Percentiles rank a stretch among this genome's conserved stretches.
These are phyloP conservation scores for Burhinus oedicnemus DNA, from an alignment of 2,113 vertebrate species.

Conservation along the genomic window DNA sequence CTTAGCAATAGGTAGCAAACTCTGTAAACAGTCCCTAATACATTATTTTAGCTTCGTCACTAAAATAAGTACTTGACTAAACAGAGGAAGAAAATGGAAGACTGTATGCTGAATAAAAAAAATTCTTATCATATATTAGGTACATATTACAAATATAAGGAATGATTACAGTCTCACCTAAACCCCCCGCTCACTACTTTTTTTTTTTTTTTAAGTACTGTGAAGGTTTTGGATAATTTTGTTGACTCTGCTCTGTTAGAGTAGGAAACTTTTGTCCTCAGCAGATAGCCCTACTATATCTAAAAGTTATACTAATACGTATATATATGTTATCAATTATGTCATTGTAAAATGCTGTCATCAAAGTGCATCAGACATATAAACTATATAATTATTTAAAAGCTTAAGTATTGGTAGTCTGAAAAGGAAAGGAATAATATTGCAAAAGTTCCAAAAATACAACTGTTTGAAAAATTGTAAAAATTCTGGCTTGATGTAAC, in stretches of 20 bases:
- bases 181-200: background rate
- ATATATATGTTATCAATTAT: background rate
- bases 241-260: background rate
- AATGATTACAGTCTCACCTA: background rate
- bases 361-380: background rate
- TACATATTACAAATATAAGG: background rate
- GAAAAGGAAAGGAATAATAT: background rate
- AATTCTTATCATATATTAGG: background rate
- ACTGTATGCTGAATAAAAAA: background rate
- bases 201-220: background rate
- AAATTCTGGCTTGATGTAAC: background rate
- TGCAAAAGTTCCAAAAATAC: background rate
- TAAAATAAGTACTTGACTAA: background rate
- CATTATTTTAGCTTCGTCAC: background rate
- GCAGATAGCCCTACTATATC: background rate
- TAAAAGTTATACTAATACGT: background rate
- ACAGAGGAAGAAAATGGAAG: background rate
- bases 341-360: background rate
- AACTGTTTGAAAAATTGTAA: background rate
- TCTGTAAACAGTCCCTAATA: background rate
- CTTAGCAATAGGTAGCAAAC: background rate
- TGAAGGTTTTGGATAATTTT: background rate
- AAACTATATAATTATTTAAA: background rate
- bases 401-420: background rate
- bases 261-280: background rate